A percentile compares a stretch with the other conserved stretches of the same genome.
phyloP scores from a whole-genome alignment of 2,113 vertebrate species.

The Xiphophorus maculatus region DNA sequence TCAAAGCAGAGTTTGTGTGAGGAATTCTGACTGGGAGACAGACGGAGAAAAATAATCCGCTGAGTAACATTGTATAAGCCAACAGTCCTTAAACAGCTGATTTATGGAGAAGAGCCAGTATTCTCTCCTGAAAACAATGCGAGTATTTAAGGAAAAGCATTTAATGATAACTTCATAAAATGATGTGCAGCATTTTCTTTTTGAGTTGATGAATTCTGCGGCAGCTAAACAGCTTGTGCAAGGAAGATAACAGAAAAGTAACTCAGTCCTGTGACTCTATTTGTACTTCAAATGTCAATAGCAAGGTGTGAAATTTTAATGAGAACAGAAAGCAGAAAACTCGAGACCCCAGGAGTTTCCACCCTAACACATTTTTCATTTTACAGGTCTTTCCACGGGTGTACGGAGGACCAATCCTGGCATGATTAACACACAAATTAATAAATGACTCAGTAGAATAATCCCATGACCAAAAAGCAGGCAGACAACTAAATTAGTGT shows the following conservation, averaged over 20 bases:
- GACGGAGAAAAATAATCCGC: too few relatives aligned
- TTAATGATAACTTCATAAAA: neutral
- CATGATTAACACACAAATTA: neutral
- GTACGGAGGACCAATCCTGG: too few relatives aligned
- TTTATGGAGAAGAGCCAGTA: neutral
- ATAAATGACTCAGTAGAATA: too few relatives aligned
- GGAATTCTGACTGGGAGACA: conserved; percentile 21
- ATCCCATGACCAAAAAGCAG: too few relatives aligned
- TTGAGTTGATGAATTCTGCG: neutral
- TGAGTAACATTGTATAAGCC: too few relatives aligned
- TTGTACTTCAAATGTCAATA: conserved; percentile 25
- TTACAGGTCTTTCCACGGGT: too few relatives aligned
- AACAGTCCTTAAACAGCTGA: neutral
- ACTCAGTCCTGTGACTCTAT: neutral
- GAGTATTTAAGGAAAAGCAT: neutral
- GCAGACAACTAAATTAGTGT: too few relatives aligned
- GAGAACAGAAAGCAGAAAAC: conserved; percentile 1
- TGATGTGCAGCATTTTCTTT: neutral
- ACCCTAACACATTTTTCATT: too few relatives aligned
- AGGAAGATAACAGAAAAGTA: conserved; percentile 9
- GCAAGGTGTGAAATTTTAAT: conserved; percentile 16
- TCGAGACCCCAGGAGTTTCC: neutral
- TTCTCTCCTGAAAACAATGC: neutral
- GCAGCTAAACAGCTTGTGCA: neutral
- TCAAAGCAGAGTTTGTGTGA: conserved; percentile 41